A percentile compares a stretch with the other conserved stretches of the same genome.
These are phyloP conservation scores for Cavia aperea DNA, from an alignment of 2,113 vertebrate species.

Conservation along the genomic window DNA sequence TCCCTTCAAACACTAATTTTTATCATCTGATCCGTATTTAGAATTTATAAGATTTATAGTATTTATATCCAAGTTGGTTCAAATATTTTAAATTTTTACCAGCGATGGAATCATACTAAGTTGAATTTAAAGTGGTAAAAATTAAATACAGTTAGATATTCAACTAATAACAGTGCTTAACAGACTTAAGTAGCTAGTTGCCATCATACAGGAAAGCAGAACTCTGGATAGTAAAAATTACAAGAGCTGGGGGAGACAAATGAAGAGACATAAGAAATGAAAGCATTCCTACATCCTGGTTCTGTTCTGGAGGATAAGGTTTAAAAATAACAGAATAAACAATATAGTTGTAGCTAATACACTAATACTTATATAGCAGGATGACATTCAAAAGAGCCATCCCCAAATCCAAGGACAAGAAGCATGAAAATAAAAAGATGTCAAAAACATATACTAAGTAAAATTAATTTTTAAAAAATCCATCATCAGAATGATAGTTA, in stretches of 20 bases:
- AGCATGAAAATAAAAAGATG: neutral
- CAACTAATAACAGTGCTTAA: neutral
- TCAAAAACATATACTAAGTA: neutral
- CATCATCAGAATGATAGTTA: neutral
- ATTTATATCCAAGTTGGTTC: neutral
- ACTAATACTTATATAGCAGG: neutral
- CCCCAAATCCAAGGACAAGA: neutral
- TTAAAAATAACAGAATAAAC: conserved; percentile 8
- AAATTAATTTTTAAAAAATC: neutral
- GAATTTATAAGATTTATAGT: neutral
- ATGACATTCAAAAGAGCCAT: neutral
- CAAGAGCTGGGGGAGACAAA: neutral
- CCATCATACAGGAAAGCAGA: neutral
- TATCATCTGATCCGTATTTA: neutral
- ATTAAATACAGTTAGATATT: neutral
- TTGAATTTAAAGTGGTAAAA: neutral
- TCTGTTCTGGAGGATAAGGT: neutral
- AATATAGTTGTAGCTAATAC: neutral
- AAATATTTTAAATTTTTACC: neutral
- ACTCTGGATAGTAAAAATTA: neutral
- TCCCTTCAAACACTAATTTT: conserved; percentile 4
- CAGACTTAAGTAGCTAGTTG: neutral
- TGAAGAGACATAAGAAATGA: neutral
- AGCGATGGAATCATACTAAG: neutral
- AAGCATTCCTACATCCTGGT: neutral